Evolutionary conservation across 2,113 vertebrate species (phyloP).

Genomic region (Rostratula benghalensis): DNA sequence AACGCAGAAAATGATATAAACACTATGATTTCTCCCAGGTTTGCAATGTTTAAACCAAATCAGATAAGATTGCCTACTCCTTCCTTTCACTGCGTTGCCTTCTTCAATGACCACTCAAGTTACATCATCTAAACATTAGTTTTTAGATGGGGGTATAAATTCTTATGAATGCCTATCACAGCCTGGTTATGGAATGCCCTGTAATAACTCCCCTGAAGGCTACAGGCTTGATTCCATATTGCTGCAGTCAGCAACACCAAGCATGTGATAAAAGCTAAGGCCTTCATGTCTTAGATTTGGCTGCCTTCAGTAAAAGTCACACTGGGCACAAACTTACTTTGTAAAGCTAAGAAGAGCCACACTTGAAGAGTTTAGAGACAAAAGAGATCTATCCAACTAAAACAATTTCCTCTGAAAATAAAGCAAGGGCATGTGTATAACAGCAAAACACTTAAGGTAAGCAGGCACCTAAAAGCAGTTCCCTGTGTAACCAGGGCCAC

Average conservation of each 20-base stretch:
- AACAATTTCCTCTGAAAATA: not conserved
- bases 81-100: not conserved
- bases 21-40: not conserved
- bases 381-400: not conserved
- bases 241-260: not conserved
- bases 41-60: not conserved
- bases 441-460: not conserved
- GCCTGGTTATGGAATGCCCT: not conserved
- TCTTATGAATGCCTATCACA: not conserved
- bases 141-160: not conserved
- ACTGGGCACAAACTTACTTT: not conserved
- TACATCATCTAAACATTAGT: not conserved
- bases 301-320: not conserved
- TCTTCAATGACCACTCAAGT: not conserved
- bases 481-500: not conserved
- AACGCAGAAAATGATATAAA: not conserved
- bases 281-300: not conserved
- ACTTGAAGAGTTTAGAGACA: not conserved
- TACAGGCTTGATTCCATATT: not conserved
- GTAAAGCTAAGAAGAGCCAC: not conserved
- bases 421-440: not conserved
- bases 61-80: not conserved
- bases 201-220: not conserved
- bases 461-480: not conserved
- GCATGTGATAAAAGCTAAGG: not conserved